Base-by-base conservation (phyloP, 2,113 vertebrate species). In the Daphoenositta chrysoptera region DNA sequence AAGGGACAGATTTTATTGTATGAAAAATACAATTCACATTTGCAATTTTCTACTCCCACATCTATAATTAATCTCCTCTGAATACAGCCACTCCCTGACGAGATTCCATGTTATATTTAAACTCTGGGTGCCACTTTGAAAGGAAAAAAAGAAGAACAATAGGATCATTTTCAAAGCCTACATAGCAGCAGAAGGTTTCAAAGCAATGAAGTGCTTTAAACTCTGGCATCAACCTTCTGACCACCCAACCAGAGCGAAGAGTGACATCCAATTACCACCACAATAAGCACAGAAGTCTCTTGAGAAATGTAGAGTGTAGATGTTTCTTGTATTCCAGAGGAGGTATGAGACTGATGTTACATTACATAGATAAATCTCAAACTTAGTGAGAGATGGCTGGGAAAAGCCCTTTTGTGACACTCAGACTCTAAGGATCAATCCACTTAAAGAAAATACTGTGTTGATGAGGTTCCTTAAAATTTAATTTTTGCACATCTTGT, bases 51-150 rank as follows among this genome's bases (percentile, higher is more conserved):
- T 93, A 95, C 90, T 83, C 63, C 83, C 86, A 94, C 68, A 57
- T 75, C 80, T 92, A 96, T 90, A 97, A 96, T 94, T 95, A 89
- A 94, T 96, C 89, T 97, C 95, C 81, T 53, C 83, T 95, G 93
- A 95, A 75, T 56, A 75, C 90, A 95, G 92, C 85, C 82, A 93
- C 82, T 96, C 93, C 92, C 71, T 65, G 68, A 73, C n/a, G 87
- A 96, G 76, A 85, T 58, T 97, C 91, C 89, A 90, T n/a, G 56
- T 69, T 95, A 84, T 95, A 96, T 92, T 97, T 93, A 96, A 94
- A 96, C 79, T 44, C 65, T 64, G 66, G 31, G 75, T 91, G 61
- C 78, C 85, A 90, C 63, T 95, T 94, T 60, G 86, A 72, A 95
- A 93, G 72, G 71, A 33, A 53, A 69, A 71, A 89, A 73, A 44